Evolutionary conservation across 1,140 invertebrate genomes (phyloP).

Genomic region (Microvelia longipes): DNA sequence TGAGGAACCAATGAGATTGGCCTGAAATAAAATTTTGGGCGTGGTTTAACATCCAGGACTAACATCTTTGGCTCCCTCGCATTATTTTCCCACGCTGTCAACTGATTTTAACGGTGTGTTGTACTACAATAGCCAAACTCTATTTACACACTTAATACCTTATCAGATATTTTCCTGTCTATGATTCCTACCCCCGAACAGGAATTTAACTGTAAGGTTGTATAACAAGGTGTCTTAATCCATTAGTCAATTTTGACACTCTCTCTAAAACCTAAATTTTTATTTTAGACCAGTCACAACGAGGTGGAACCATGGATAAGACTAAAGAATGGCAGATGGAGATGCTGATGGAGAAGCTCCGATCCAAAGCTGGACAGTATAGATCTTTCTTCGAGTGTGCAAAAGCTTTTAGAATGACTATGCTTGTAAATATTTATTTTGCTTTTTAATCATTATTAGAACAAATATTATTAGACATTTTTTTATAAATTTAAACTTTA

Average conservation of each 20-base stretch:
- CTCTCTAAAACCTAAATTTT: neutral
- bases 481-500: no score
- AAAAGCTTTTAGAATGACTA: constrained; percentile 64
- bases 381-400: constrained; percentile 68
- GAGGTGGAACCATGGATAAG: constrained; percentile 16
- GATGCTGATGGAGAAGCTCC: constrained; percentile 73
- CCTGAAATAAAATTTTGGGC: no score
- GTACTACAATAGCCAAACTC: neutral
- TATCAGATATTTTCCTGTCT: neutral
- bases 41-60: no score
- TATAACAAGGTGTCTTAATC: neutral
- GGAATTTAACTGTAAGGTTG: neutral
- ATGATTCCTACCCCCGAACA: neutral
- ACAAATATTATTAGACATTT: constrained; percentile 55
- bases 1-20: no score
- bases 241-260: neutral
- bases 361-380: constrained; percentile 53
- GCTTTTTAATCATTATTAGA: constrained; percentile 61
- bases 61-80: no score
- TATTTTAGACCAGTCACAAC: neutral
- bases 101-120: neutral
- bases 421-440: constrained; percentile 49
- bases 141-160: neutral
- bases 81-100: no score
- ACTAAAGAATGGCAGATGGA: constrained; percentile 38